phyloP scores from a whole-genome alignment of 2,888 invertebrate species.

The Leptinotarsa juncta region DNA sequence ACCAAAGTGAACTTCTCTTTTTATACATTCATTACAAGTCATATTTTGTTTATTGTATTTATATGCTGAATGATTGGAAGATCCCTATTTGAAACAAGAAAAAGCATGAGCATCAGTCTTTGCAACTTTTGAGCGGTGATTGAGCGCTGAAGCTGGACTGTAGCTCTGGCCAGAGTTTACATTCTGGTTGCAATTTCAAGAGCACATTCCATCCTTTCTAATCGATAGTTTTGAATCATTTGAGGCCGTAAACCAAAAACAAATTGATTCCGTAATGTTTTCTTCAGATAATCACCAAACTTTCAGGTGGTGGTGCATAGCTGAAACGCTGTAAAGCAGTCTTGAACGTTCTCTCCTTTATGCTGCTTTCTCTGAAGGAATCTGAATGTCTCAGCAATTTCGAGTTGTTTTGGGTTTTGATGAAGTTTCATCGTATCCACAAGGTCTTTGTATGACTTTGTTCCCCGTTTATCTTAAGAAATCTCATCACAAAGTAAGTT shows the following conservation, averaged over 20 bases:
- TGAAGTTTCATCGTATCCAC: constrained; percentile 11
- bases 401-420: constrained; percentile 8
- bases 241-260: constrained; percentile 48
- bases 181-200: constrained; percentile 24
- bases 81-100: no score
- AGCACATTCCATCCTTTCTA: constrained; percentile 41
- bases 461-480: constrained; percentile 27
- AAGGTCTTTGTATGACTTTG: constrained; percentile 21
- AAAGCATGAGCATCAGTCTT: no score
- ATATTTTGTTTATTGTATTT: no score
- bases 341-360: constrained; percentile 45
- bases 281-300: constrained; percentile 50
- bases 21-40: no score
- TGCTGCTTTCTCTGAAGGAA: constrained; percentile 48
- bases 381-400: constrained; percentile 45
- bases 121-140: not conserved
- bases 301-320: constrained; percentile 45
- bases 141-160: constrained; percentile 29
- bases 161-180: constrained; percentile 12
- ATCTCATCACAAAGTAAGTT: constrained; percentile 42
- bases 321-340: constrained; percentile 45
- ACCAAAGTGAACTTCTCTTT: no score
- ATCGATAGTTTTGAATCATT: constrained; percentile 45
- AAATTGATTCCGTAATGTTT: constrained; percentile 52
- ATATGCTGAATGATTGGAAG: no score